These are phyloP conservation scores for Oreonectes daqikongensis DNA, from an alignment of 2,797 vertebrate genomes.

Conservation along the genomic window DNA sequence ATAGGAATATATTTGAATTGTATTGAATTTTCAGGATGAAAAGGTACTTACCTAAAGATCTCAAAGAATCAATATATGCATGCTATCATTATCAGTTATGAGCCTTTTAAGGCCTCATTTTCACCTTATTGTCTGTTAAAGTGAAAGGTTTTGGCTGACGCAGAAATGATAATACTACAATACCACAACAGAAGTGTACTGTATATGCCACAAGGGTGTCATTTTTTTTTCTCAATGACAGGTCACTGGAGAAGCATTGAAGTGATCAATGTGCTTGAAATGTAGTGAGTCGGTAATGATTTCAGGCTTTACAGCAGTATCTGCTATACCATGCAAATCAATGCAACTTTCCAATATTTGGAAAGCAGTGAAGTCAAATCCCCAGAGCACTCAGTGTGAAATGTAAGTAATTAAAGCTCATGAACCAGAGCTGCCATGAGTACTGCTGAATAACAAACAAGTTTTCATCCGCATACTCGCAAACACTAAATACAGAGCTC, in stretches of 20 bases:
- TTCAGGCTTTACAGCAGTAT: constrained; percentile 67
- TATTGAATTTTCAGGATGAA: no score
- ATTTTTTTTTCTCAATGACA: neutral
- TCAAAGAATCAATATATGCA: no score
- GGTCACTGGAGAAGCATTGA: neutral
- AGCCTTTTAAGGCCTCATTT: no score
- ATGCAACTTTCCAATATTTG: constrained; percentile 56
- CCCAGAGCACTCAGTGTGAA: constrained; percentile 65
- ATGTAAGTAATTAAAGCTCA: constrained; percentile 71
- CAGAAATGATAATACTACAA: neutral
- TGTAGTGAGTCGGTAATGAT: constrained; percentile 65
- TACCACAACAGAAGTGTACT: neutral
- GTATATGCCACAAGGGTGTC: neutral
- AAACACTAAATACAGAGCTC: neutral
- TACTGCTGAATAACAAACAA: constrained; percentile 58
- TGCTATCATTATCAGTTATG: no score
- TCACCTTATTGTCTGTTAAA: no score
- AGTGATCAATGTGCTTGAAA: constrained; percentile 61
- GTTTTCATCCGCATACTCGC: neutral
- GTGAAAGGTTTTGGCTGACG: no score
- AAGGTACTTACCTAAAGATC: no score
- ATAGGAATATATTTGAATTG: no score
- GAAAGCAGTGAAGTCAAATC: constrained; percentile 63
- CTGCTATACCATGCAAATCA: constrained; percentile 64
- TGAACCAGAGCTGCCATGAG: constrained; percentile 65